Evolutionary conservation across 2,113 vertebrate genomes (phyloP).

Genomic region (Microtus montanus): DNA sequence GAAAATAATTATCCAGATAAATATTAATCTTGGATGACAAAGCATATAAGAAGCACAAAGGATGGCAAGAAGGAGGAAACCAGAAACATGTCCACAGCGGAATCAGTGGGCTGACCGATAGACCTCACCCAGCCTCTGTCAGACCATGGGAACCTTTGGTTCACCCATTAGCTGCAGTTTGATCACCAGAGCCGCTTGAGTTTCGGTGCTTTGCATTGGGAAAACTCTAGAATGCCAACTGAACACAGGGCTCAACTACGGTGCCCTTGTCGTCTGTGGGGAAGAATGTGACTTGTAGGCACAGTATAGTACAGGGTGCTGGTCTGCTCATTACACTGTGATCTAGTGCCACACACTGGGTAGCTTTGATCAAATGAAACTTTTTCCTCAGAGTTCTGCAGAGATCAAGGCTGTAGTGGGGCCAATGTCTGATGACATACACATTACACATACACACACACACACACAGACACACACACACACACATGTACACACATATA

Average conservation of each 20-base stretch:
- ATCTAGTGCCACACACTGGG: neutral
- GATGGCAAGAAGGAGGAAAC: too few species aligned
- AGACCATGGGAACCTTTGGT: accelerated
- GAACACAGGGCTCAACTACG: neutral
- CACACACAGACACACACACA: accelerated
- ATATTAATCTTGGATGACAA: slow-evolving; percentile 58
- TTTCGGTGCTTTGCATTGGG: neutral
- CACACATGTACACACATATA: neutral
- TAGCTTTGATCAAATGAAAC: accelerated
- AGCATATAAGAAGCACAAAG: neutral
- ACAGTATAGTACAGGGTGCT: neutral
- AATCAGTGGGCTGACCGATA: accelerated
- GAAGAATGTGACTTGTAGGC: neutral
- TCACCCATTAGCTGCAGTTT: accelerated
- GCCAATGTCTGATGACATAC: neutral
- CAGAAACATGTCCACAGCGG: neutral
- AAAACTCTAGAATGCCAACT: accelerated
- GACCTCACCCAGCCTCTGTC: accelerated
- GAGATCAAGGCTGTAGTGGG: accelerated
- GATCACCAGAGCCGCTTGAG: neutral
- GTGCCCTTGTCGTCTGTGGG: neutral
- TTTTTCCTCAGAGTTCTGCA: accelerated
- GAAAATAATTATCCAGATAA: slow-evolving; percentile 68
- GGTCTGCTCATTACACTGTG: neutral
- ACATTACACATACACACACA: neutral